Percentiles rank a stretch among this genome's conserved stretches.
Evolutionary conservation across 2,797 vertebrate genomes (phyloP).

Genomic region (Cyclopterus lumpus): DNA sequence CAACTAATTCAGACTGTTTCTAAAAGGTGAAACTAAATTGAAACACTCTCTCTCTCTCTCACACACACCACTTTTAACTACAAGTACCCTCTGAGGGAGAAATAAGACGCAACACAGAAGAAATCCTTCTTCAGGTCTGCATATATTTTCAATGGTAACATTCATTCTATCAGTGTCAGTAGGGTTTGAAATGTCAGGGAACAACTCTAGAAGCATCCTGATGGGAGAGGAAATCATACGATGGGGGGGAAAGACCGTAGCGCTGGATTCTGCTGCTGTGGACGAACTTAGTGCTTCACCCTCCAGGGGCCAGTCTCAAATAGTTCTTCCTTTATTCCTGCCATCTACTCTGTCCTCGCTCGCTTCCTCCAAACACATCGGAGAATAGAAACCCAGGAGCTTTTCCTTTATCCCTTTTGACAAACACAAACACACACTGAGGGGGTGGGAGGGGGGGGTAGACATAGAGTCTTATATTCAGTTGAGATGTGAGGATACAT

Average conservation of each 20-base stretch:
- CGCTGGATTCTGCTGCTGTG: constrained; percentile 37
- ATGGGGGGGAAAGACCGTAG: constrained; percentile 15
- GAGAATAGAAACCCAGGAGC: constrained; percentile 17
- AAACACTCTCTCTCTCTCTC: no score
- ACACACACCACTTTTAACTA: background rate
- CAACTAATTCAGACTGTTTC: background rate
- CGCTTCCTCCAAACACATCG: constrained; percentile 22
- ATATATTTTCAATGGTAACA: constrained; percentile 83
- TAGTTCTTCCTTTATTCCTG: constrained; percentile 13
- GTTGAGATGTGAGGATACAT: constrained; percentile 16
- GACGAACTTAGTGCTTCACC: constrained; percentile 34
- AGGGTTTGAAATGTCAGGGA: constrained; percentile 69
- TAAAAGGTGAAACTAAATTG: no score
- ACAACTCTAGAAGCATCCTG: constrained; percentile 44
- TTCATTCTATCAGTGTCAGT: constrained; percentile 76
- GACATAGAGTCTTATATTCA: constrained; percentile 6
- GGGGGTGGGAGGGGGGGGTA: background rate
- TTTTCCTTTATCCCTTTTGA: constrained; percentile 32
- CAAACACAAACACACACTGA: constrained; percentile 25
- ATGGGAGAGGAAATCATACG: constrained; percentile 37
- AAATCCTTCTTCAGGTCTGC: constrained; percentile 76
- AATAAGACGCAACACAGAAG: constrained; percentile 63
- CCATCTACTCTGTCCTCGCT: constrained; percentile 17
- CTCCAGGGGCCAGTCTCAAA: constrained; percentile 38
- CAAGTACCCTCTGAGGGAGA: background rate